Evolutionary conservation across 1,140 invertebrate species (phyloP).

Genomic region (Hyles vespertilio): DNA sequence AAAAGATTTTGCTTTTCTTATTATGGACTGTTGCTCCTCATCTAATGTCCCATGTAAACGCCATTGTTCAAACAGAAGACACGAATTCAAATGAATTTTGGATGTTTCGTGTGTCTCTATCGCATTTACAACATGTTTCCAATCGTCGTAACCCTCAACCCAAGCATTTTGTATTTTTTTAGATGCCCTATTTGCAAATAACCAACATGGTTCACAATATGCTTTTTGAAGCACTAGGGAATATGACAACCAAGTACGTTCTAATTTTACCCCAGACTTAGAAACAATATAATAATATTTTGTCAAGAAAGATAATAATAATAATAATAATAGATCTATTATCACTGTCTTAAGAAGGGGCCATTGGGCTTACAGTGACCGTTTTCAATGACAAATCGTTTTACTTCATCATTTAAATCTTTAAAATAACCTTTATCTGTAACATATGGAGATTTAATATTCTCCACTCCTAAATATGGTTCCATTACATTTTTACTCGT

Average conservation of each 20-base stretch:
- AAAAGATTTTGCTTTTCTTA: conserved; percentile 24
- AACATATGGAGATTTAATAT: conserved; percentile 10
- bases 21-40: conserved; percentile 25
- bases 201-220: conserved; percentile 23
- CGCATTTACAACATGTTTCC: conserved; percentile 22
- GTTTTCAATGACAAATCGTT: conserved; percentile 22
- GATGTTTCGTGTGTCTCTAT: conserved; percentile 26
- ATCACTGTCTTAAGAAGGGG: conserved; percentile 20
- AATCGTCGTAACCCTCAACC: conserved; percentile 22
- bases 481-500: conserved; percentile 11
- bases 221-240: conserved; percentile 18
- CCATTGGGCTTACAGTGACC: conserved; percentile 21
- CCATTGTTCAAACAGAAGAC: conserved; percentile 17
- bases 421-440: conserved; percentile 25
- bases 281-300: conserved; percentile 21
- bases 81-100: conserved; percentile 19
- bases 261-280: conserved; percentile 18
- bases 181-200: no score
- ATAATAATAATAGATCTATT: no score
- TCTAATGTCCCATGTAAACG: conserved; percentile 22
- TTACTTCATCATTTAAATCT: conserved; percentile 21
- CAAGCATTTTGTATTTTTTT: conserved; percentile 21
- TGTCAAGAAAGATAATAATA: no score
- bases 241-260: conserved; percentile 23
- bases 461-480: conserved; percentile 4